A percentile compares a stretch with the other conserved stretches of the same genome.
These are phyloP conservation scores for Sitta carolinensis DNA, from an alignment of 2,797 vertebrate species.

Conservation along the genomic window DNA sequence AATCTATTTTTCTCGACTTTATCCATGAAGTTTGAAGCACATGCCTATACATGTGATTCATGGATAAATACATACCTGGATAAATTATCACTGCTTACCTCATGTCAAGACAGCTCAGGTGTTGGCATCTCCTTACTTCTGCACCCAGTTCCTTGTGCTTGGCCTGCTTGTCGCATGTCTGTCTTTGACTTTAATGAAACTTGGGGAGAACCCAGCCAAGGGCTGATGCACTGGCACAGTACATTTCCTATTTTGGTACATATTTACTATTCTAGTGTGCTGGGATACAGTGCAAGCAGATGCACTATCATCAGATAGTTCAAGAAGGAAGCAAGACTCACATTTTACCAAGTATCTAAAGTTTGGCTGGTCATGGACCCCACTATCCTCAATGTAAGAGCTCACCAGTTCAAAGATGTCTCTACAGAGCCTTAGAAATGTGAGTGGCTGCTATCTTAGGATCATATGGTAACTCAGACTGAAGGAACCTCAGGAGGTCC, in stretches of 20 bases:
- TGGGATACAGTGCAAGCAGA: not conserved
- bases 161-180: not conserved
- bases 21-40: not conserved
- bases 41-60: not conserved
- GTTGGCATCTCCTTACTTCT: not conserved
- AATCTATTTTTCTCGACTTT: not conserved
- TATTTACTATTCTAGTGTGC: not conserved
- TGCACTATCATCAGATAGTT: not conserved
- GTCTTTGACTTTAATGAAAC: not conserved
- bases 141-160: not conserved
- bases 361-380: not conserved
- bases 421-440: not conserved
- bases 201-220: not conserved
- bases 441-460: not conserved
- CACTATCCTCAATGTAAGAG: not conserved
- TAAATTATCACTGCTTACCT: not conserved
- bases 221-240: not conserved
- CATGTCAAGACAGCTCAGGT: not conserved
- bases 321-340: not conserved
- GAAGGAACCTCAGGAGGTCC: not conserved
- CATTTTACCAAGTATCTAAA: not conserved
- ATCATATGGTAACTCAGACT: not conserved
- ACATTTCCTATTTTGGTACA: not conserved
- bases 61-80: not conserved
- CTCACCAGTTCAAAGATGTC: not conserved